Base-by-base conservation (phyloP, 2,888 invertebrate species). In the Scotopteryx bipunctaria region DNA sequence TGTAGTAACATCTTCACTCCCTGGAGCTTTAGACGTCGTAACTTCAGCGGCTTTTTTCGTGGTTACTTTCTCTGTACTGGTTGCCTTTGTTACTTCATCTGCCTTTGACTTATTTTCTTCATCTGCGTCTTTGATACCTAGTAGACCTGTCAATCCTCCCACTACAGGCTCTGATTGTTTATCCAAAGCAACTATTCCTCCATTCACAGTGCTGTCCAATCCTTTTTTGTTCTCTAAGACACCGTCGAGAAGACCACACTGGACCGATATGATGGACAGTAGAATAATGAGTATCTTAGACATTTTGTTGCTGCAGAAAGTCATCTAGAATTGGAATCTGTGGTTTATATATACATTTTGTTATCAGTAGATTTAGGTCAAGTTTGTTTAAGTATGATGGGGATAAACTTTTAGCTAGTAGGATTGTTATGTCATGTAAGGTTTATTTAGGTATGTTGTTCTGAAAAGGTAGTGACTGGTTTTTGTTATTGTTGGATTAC, bases 221-320 rank as follows among this genome's bases (percentile, higher is more conserved):
- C 27, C 35, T 35, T 58, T 51, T 16, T 56, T 47, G 1, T 55
- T 41, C 6, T 58, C 54, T 1, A 49, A 19, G 11, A 61, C 5
- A 21, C 36, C 41, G 9, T 56, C 35, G 0, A 61, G 49, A n/a
- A 61, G 48, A 11, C 58, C 61, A 17, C 60, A 56, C 6, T 61
- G 5, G 0, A 41, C 58, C 1, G 51, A 15, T 5, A 46, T 9
- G 8, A 57, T 19, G 8, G 50, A 13, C 2, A 50, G 11, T 13
- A 61, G 15, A n/a, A 57, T 0, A 16, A 55, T 6, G 9, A 55
- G 17, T 0, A 33, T 2, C 14, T 60, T 57, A 1, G 16, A 44
- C 58, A 60, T 60, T 36, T 42, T 40, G 36, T n/a, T n/a, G n/a
- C n/a, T n/a, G n/a, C n/a, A n/a, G n/a, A n/a, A n/a, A n/a, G n/a